phyloP scores from a whole-genome alignment of 1,140 invertebrate genomes.

The Orchestia grillus region DNA sequence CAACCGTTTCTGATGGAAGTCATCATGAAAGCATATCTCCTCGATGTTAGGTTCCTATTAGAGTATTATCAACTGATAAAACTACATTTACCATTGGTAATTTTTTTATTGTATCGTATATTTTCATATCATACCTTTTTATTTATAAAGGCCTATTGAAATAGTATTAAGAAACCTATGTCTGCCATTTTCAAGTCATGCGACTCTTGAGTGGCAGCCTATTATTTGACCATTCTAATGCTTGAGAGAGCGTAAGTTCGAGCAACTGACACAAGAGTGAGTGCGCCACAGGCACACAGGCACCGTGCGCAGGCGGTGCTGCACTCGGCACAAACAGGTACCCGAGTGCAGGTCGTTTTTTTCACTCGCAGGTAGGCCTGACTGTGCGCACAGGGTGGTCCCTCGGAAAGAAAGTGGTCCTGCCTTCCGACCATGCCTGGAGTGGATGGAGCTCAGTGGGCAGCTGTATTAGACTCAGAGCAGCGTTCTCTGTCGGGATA shows the following conservation, averaged over 20 bases:
- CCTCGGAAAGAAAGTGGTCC: conserved; percentile 6
- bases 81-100: too few relatives aligned
- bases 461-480: not conserved
- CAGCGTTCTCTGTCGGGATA: not conserved
- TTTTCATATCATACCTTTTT: too few relatives aligned
- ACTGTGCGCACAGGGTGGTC: not conserved
- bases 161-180: too few relatives aligned
- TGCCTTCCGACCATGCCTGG: not conserved
- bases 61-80: too few relatives aligned
- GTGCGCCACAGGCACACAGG: not conserved
- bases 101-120: too few relatives aligned
- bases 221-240: too few relatives aligned
- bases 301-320: not conserved
- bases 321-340: not conserved
- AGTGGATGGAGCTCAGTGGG: not conserved
- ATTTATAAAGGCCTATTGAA: too few relatives aligned
- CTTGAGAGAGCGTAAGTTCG: not conserved
- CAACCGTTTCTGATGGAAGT: too few relatives aligned
- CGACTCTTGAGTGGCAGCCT: too few relatives aligned
- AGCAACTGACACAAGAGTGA: not conserved
- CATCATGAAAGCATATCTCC: too few relatives aligned
- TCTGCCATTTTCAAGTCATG: too few relatives aligned
- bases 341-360: conserved; percentile 19
- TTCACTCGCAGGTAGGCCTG: conserved; percentile 14
- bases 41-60: too few relatives aligned